Conservation (phyloP, 2,888 invertebrate genomes). For the Rhogogaster chlorosoma region DNA sequence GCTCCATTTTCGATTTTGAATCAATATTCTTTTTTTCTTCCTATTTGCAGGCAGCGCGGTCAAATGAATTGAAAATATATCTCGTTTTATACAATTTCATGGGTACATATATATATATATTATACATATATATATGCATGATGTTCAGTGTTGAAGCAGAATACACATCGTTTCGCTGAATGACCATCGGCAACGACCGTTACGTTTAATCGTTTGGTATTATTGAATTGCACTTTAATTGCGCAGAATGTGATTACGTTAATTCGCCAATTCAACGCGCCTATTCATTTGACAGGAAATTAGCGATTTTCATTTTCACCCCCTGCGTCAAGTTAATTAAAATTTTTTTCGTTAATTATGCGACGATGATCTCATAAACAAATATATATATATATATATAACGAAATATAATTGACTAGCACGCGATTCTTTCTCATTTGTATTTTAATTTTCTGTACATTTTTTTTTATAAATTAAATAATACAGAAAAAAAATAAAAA, state of each 20-base stretch:
- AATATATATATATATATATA: background rate
- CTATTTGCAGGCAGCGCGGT: no score
- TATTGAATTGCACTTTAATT: constrained; percentile 16
- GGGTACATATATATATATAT: no score
- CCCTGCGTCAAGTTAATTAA: background rate
- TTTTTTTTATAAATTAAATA: no score
- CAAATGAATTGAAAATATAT: background rate
- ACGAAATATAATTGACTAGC: background rate
- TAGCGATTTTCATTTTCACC: background rate
- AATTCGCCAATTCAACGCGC: constrained; percentile 5
- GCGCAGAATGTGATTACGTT: background rate
- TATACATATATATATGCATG: background rate
- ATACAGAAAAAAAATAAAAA: no score
- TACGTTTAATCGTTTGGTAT: background rate
- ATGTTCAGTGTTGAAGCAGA: background rate
- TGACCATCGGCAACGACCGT: background rate
- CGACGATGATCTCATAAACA: no score
- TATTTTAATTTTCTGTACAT: background rate
- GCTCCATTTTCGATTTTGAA: no score
- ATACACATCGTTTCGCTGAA: background rate
- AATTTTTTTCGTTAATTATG: background rate
- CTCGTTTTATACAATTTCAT: background rate
- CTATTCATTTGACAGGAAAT: background rate
- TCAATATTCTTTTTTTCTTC: no score
- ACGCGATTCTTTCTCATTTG: no score